These are phyloP conservation scores for Melanotaenia boesemani DNA, from an alignment of 2,797 vertebrate genomes.

Conservation along the genomic window DNA sequence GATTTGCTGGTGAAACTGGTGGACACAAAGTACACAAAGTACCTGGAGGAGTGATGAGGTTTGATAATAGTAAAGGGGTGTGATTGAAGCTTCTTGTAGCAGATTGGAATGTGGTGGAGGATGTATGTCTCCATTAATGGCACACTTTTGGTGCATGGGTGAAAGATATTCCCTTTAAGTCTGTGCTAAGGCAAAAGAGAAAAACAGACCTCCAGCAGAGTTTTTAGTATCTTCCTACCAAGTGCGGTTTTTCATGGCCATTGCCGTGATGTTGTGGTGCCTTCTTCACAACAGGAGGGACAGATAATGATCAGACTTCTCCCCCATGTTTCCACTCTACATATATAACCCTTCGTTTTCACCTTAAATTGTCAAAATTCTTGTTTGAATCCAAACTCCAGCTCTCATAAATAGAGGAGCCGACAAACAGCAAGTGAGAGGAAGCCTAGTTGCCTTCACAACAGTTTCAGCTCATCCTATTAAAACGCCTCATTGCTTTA, in stretches of 20 bases:
- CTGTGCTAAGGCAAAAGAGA: slow-evolving; percentile 15
- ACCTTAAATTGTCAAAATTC: slow-evolving; percentile 77
- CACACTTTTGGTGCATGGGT: slow-evolving; percentile 23
- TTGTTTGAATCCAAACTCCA: slow-evolving; percentile 63
- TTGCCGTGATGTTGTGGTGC: slow-evolving; percentile 39
- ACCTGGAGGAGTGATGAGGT: slow-evolving; percentile 12
- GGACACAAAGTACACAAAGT: slow-evolving; percentile 7
- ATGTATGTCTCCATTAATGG: slow-evolving; percentile 35
- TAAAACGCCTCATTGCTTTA: slow-evolving; percentile 82
- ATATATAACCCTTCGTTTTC: slow-evolving; percentile 62
- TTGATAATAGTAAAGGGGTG: slow-evolving; percentile 27
- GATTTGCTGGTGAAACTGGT: slow-evolving; percentile 27
- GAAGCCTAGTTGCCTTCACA: slow-evolving; percentile 61
- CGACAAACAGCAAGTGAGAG: slow-evolving; percentile 50
- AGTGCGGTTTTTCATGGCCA: slow-evolving; percentile 47
- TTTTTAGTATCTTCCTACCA: slow-evolving; percentile 45
- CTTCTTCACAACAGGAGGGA: slow-evolving; percentile 49
- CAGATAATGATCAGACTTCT: slow-evolving; percentile 66
- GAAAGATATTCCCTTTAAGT: slow-evolving; percentile 24
- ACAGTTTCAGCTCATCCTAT: slow-evolving; percentile 75
- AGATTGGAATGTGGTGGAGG: slow-evolving; percentile 35
- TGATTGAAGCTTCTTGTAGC: slow-evolving; percentile 21
- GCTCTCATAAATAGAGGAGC: slow-evolving; percentile 40
- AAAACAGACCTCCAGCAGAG: slow-evolving; percentile 36
- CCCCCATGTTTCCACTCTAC: slow-evolving; percentile 37